Percentiles rank a stretch among this genome's conserved stretches.
Evolutionary conservation across 2,797 vertebrate species (phyloP).

Genomic region (Peromyscus nudipes): DNA sequence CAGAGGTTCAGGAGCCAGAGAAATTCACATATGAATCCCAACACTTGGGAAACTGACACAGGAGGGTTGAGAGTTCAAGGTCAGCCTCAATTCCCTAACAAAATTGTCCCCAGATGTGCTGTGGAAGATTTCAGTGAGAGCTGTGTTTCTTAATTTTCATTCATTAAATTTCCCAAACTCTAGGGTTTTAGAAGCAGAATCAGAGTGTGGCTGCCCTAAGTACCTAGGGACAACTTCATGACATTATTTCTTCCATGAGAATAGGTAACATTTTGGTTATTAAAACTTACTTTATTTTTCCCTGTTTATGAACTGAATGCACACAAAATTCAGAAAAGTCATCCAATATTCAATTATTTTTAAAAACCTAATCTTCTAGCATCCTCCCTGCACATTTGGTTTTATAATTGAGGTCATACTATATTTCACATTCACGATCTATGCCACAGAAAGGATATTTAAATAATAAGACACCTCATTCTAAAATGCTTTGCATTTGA

Average conservation of each 20-base stretch:
- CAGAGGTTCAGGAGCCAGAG: not conserved
- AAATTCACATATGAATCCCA: not conserved
- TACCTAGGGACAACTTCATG: not conserved
- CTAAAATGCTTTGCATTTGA: not conserved
- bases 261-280: not conserved
- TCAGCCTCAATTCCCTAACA: not conserved
- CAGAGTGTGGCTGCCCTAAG: not conserved
- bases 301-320: slow-evolving; percentile 29
- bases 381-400: slow-evolving; percentile 33
- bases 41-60: not conserved
- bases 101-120: not conserved
- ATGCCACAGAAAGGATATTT: slow-evolving; percentile 18
- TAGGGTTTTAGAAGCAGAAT: not conserved
- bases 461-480: slow-evolving; percentile 37
- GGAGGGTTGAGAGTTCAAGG: not conserved
- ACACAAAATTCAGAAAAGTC: slow-evolving; percentile 20
- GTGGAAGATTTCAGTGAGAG: not conserved
- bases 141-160: slow-evolving; percentile 2
- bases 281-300: slow-evolving; percentile 42
- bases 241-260: slow-evolving; percentile 31
- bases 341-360: not conserved
- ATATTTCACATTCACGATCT: not conserved
- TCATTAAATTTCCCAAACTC: not conserved
- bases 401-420: slow-evolving; percentile 35
- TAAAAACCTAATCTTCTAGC: not conserved